Evolutionary conservation across 2,797 vertebrate genomes (phyloP).

Genomic region (Chelonia mydas): DNA sequence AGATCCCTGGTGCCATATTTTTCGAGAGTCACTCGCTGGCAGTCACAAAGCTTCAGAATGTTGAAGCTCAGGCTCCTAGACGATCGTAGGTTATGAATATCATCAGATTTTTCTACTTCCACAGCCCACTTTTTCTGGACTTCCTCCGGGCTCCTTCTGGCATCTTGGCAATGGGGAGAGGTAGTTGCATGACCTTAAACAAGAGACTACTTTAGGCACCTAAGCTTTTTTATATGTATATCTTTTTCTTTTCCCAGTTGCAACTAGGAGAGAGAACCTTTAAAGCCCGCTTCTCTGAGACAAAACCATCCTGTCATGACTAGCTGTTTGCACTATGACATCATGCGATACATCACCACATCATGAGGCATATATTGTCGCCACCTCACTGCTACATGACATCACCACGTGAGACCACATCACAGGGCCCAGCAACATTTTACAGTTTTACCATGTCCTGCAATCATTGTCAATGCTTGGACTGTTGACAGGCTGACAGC

Average conservation of each 20-base stretch:
- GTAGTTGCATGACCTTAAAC: neutral
- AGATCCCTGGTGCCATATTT: conserved; percentile 38
- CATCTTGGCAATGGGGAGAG: neutral
- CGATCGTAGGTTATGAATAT: conserved; percentile 47
- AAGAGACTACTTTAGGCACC: neutral
- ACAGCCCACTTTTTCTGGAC: conserved; percentile 13
- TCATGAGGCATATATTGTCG: neutral
- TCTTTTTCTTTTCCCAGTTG: neutral
- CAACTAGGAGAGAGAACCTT: neutral
- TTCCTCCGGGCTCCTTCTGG: conserved; percentile 7
- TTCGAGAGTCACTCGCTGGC: conserved; percentile 31
- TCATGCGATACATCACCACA: neutral
- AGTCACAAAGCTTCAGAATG: conserved; percentile 26
- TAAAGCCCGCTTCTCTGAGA: neutral
- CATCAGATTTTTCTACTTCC: neutral
- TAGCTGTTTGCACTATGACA: neutral
- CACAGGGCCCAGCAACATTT: neutral
- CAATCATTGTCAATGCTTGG: neutral
- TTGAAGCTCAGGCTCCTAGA: conserved; percentile 47
- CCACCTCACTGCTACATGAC: rapidly evolving
- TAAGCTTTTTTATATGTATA: neutral
- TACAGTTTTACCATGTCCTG: neutral
- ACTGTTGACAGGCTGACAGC: neutral
- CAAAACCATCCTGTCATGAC: neutral
- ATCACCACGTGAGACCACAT: neutral